A percentile compares a stretch with the other conserved stretches of the same genome.
phyloP scores from a whole-genome alignment of 2,797 vertebrate species.

The Acanthornis magna region DNA sequence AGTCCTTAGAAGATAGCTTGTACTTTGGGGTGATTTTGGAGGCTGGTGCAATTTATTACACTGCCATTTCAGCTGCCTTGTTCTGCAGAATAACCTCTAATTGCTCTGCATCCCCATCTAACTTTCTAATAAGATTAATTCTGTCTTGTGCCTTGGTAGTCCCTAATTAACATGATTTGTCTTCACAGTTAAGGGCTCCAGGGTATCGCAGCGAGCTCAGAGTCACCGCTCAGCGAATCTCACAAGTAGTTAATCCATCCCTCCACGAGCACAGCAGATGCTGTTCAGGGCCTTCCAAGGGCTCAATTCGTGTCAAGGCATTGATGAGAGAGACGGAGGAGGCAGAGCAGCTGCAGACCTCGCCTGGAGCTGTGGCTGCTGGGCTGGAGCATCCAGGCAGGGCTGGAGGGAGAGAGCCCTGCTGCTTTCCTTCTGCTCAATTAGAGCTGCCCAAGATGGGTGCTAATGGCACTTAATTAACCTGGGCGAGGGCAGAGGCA shows the following conservation, averaged over 20 bases:
- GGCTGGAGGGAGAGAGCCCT: background rate
- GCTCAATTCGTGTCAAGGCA: background rate
- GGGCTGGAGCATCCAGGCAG: background rate
- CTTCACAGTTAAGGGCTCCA: conserved; percentile 7
- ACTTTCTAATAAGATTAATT: conserved; percentile 29
- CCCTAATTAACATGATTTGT: conserved; percentile 42
- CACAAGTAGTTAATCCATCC: background rate
- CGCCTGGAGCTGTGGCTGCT: background rate
- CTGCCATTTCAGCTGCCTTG: background rate
- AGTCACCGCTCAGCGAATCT: background rate
- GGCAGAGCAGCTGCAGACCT: background rate
- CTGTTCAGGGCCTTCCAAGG: background rate
- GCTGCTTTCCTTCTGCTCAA: background rate
- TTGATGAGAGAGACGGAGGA: background rate
- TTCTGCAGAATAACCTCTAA: background rate
- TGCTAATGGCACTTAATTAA: background rate
- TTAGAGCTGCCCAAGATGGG: background rate
- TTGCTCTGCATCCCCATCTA: conserved; percentile 4
- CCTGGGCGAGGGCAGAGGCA: background rate
- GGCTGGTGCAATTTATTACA: background rate
- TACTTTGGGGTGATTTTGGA: background rate
- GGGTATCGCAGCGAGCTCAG: background rate
- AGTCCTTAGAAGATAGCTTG: background rate
- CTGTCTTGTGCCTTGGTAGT: background rate
- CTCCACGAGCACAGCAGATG: background rate